Base-by-base conservation (phyloP, 2,888 invertebrate genomes). In the Stenurella melanura region DNA sequence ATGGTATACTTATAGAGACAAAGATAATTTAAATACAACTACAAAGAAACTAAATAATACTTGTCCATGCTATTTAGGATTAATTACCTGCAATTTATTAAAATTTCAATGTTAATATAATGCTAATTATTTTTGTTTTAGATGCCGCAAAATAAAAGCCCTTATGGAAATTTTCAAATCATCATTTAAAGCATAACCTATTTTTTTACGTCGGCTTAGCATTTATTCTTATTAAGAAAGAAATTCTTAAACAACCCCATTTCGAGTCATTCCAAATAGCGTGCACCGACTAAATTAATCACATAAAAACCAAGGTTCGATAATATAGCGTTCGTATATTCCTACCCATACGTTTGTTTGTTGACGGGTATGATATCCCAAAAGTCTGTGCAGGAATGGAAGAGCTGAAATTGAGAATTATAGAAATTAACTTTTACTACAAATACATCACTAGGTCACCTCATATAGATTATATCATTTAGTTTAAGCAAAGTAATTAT, bases 231-330 rank as follows among this genome's bases (percentile, higher is more conserved):
- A 50, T n/a, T 50, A 15, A 12, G 50, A 50, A n/a, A 17, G n/a
- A 50, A 50, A 50, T n/a, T 50, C n/a, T n/a, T n/a, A 12, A 50
- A n/a, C n/a, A 50, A 50, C n/a, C 50, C 12, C 50, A 50, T 50
- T 50, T 12, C 15, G n/a, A 50, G 50, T 50, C n/a, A 50, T 50
- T 50, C 42, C 50, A n/a, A 50, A 50, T 50, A 50, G 50, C 50
- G 50, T 50, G 50, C 50, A 50, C 50, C 7, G 5, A 0, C n/a
- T 50, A 50, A n/a, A 50, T 50, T 50, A 50, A 50, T 50, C 50
- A 50, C 50, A n/a, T 50, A 50, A 50, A 50, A 50, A 50, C 50
- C 3, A 50, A 50, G 50, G 50, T 50, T 50, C 50, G 50, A 50
- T 50, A 50, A 50, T 50, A 15, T n/a, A 17, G n/a, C 50, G 50